phyloP scores from a whole-genome alignment of 2,888 invertebrate species.

The Pristionchus japonicus region DNA sequence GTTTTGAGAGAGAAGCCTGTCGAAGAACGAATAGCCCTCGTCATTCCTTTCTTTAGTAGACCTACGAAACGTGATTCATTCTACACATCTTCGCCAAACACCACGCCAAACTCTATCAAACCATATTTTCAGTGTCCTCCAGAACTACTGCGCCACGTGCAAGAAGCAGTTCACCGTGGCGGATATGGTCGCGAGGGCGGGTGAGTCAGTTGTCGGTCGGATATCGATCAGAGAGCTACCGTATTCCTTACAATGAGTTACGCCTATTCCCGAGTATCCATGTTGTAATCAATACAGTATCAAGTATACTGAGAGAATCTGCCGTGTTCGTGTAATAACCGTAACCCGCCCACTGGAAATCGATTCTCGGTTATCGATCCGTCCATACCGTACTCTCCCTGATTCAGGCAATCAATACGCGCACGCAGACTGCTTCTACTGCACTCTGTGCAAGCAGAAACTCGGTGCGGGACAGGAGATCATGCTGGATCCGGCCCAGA shows the following conservation, averaged over 20 bases:
- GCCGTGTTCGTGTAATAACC: no score
- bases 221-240: background rate
- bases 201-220: background rate
- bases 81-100: no score
- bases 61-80: no score
- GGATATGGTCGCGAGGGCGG: conserved; percentile 14
- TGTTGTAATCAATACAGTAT: background rate
- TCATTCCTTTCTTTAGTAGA: no score
- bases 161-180: conserved; percentile 1
- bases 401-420: background rate
- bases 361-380: background rate
- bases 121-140: background rate
- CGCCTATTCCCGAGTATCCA: no score
- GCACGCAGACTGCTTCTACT: conserved; percentile 10
- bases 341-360: no score
- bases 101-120: background rate
- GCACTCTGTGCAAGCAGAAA: background rate
- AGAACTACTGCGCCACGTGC: background rate
- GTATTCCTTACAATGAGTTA: background rate
- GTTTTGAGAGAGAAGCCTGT: no score
- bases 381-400: background rate
- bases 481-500: background rate
- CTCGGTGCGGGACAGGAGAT: background rate
- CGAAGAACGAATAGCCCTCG: no score
- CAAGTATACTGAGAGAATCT: no score